Evolutionary conservation across 2,113 vertebrate genomes (phyloP), one percentile per base, ranked within the genome.

Genomic region (Oreotrochilus melanogaster): DNA sequence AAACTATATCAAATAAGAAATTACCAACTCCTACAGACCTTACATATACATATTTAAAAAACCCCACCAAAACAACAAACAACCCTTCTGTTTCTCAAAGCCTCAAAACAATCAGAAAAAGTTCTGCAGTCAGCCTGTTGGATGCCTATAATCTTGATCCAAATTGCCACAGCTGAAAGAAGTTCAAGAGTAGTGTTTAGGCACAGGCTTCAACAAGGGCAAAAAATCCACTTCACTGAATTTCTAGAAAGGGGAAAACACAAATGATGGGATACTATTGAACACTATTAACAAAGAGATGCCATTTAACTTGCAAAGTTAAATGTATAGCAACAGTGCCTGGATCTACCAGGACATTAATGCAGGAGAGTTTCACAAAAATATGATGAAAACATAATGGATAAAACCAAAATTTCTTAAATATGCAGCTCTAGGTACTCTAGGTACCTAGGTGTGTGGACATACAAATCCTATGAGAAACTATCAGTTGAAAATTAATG

Each of bases 241-340:
- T 31, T 27, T 89, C 27, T 81, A 54, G 35, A 62, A 86, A 23
- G 4, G 9, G 17, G 7, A 45, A 11, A 2, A 7, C 27, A 25
- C 13, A 82, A 85, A 64, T 18, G 3, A 83, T 15, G 27, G 35
- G 24, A 61, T 54, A 65, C 35, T 47, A 31, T 21, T 65, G 50
- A 83, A 61, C 18, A 79, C 8, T 37, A 18, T 28, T 60, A 85
- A 10, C 21, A 85, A 58, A 58, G 85, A 64, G 39, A 23, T 65
- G 35, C 14, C 18, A 43, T 72, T 92, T 48, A 17, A 30, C 45
- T 85, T 69, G 58, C 53, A 42, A 75, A 85, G 24, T 47, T 67
- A 85, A 87, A 75, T 24, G 18, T 50, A 78, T 22, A 85, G 78
- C 69, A 95, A 70, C 58, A 86, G 67, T 16, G 14, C 27, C 79